phyloP scores from a whole-genome alignment of 2,888 invertebrate species.

The Theretra japonica region DNA sequence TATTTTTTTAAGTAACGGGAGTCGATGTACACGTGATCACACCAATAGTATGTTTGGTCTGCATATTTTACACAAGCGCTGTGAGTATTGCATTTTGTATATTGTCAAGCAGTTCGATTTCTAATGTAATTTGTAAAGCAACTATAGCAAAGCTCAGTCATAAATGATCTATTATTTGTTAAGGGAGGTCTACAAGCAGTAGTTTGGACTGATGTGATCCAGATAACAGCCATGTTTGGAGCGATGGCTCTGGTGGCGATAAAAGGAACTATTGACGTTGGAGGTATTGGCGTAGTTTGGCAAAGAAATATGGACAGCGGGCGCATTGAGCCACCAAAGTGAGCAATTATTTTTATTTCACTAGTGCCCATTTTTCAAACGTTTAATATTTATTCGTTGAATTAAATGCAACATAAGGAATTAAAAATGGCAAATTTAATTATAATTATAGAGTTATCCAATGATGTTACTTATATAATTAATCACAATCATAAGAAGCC shows the following conservation, averaged over 20 bases:
- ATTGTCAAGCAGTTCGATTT: too few relatives aligned
- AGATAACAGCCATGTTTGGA: constrained; percentile 90
- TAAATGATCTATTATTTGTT: constrained; percentile 6
- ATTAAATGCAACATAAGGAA: too few relatives aligned
- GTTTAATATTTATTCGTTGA: too few relatives aligned
- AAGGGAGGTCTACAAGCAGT: constrained; percentile 92
- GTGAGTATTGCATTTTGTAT: constrained; percentile 78
- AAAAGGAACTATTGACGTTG: constrained; percentile 90
- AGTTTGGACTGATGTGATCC: constrained; percentile 93
- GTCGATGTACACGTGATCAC: constrained; percentile 92
- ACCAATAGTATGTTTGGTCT: constrained; percentile 91
- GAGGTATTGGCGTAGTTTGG: constrained; percentile 87
- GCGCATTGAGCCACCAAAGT: constrained; percentile 89
- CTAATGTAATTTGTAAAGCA: too few relatives aligned
- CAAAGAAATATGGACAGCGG: constrained; percentile 88
- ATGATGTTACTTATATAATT: too few relatives aligned
- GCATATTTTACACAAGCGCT: constrained; percentile 94
- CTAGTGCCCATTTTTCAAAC: too few relatives aligned
- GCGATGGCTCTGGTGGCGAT: constrained; percentile 89
- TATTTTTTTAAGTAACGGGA: constrained; percentile 89
- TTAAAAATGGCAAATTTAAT: too few relatives aligned
- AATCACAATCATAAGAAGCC: too few relatives aligned
- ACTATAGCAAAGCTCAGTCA: too few relatives aligned
- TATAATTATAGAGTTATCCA: too few relatives aligned
- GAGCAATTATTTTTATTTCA: constrained; percentile 38